phyloP scores from a whole-genome alignment of 2,888 invertebrate species.

The Protophormia terraenovae region DNA sequence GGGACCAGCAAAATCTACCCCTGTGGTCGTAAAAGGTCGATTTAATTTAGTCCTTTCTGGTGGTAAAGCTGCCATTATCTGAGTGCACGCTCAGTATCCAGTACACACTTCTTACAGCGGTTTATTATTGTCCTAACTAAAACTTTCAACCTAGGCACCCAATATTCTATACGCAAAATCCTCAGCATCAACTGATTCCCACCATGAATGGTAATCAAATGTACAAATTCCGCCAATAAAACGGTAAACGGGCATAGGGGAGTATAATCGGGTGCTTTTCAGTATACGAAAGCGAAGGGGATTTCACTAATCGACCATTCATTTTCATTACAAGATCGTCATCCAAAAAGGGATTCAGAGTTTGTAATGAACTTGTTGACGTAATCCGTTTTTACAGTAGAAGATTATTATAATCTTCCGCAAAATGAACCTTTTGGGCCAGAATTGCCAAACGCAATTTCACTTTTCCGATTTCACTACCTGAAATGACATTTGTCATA shows the following conservation, averaged over 20 bases:
- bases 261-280: background rate
- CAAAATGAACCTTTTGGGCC: background rate
- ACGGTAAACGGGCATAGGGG: background rate
- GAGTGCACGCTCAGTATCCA: background rate
- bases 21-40: background rate
- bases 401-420: background rate
- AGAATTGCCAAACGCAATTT: background rate
- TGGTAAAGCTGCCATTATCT: background rate
- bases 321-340: background rate
- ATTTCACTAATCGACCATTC: background rate
- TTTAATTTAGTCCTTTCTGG: background rate
- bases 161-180: background rate
- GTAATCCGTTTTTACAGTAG: background rate
- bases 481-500: too few species aligned
- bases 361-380: background rate
- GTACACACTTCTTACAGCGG: background rate
- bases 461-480: background rate
- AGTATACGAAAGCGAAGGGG: background rate
- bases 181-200: too few species aligned
- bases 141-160: background rate
- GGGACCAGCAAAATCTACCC: background rate
- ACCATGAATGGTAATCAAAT: too few species aligned
- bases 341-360: background rate
- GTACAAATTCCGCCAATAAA: too few species aligned
- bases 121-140: background rate